These are phyloP conservation scores for Petaurus breviceps DNA, from an alignment of 2,113 vertebrate genomes.

Conservation along the genomic window DNA sequence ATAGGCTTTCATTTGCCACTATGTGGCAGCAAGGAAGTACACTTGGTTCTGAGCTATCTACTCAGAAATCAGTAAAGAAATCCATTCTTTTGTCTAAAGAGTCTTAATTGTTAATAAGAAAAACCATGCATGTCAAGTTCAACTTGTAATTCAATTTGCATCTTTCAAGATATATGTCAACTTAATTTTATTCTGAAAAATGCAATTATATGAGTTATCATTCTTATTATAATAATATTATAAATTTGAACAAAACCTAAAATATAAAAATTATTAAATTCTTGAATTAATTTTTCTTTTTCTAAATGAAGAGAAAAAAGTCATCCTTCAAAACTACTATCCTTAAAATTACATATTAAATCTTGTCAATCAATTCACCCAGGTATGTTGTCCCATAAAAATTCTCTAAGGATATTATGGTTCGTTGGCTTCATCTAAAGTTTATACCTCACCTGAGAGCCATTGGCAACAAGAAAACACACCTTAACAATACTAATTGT, in stretches of 20 bases:
- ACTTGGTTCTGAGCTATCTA: not conserved
- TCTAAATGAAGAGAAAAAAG: not conserved
- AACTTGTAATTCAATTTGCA: slow-evolving; percentile 5
- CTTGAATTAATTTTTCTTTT: slow-evolving; percentile 37
- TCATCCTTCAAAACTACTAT: not conserved
- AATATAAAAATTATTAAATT: not conserved
- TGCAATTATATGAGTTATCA: slow-evolving; percentile 16
- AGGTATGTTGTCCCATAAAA: slow-evolving; percentile 8
- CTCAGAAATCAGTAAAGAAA: not conserved
- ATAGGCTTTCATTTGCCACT: slow-evolving; percentile 57
- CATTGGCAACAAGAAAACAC: slow-evolving; percentile 49
- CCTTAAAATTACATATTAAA: slow-evolving; percentile 5
- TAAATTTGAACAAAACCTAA: slow-evolving; percentile 22
- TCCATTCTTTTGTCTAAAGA: not conserved
- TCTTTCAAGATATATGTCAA: slow-evolving; percentile 11
- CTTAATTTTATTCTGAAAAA: not conserved
- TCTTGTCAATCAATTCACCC: not conserved
- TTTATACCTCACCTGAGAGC: slow-evolving; percentile 32
- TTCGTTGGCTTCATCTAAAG: slow-evolving; percentile 20
- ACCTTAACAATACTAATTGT: slow-evolving; percentile 43
- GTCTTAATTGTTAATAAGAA: not conserved
- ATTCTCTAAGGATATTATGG: slow-evolving; percentile 30
- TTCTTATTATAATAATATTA: slow-evolving; percentile 49
- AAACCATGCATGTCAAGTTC: not conserved
- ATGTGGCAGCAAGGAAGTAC: slow-evolving; percentile 76